phyloP scores from a whole-genome alignment of 2,888 invertebrate species.

The Criorhina ranunculi region DNA sequence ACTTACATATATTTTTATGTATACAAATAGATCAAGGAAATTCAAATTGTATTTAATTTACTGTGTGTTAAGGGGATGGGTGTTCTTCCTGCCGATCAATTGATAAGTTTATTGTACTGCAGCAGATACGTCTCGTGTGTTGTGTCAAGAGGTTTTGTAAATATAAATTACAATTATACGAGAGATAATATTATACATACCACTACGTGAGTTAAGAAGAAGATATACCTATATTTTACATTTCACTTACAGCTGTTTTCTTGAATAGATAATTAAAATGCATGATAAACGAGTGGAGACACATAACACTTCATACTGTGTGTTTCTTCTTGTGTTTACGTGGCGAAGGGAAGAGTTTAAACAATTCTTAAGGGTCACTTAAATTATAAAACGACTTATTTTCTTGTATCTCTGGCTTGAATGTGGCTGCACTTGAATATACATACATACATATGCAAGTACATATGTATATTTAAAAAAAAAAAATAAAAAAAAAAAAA shows the following conservation, averaged over 20 bases:
- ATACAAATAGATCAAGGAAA: conserved; percentile 68
- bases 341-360: background rate
- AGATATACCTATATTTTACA: conserved; percentile 16
- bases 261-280: conserved; percentile 4
- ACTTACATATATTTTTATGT: conserved; percentile 43
- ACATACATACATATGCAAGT: background rate
- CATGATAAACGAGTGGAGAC: background rate
- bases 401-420: conserved; percentile 18
- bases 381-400: conserved; percentile 45
- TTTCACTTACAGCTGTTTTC: conserved; percentile 20
- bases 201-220: conserved; percentile 9
- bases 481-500: background rate
- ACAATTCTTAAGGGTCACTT: conserved; percentile 31
- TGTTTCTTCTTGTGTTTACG: conserved; percentile 26
- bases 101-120: conserved; percentile 15
- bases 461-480: background rate
- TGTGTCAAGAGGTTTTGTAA: conserved; percentile 4
- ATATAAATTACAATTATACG: conserved; percentile 30
- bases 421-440: conserved; percentile 9
- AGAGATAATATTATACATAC: conserved; percentile 21
- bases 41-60: conserved; percentile 61
- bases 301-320: conserved; percentile 3
- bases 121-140: conserved; percentile 14
- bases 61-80: conserved; percentile 4
- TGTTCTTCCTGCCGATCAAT: conserved; percentile 25